Evolutionary conservation across 2,888 invertebrate genomes (phyloP).

Genomic region (Ctena decussata): DNA sequence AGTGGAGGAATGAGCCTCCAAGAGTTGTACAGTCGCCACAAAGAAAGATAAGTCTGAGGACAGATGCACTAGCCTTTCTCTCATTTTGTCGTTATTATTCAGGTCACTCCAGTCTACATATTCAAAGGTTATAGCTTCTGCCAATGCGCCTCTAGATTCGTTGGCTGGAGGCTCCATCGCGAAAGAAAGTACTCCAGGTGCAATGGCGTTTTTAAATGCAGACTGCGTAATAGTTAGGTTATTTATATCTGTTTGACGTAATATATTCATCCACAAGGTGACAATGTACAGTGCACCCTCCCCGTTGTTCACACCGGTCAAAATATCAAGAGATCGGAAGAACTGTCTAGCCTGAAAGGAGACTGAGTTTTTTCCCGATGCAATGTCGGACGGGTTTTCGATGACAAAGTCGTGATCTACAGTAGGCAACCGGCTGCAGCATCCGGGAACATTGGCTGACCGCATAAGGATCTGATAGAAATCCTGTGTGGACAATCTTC

Average conservation of each 20-base stretch:
- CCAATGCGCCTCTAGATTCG: neutral
- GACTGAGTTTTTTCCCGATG: slow-evolving; percentile 19
- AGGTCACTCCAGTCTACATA: slow-evolving; percentile 43
- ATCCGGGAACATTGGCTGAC: neutral
- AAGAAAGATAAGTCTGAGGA: slow-evolving; percentile 98
- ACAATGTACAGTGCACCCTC: slow-evolving; percentile 46
- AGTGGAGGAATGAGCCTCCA: slow-evolving; percentile 91
- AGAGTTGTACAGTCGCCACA: slow-evolving; percentile 96
- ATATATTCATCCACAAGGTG: slow-evolving; percentile 15
- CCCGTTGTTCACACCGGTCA: slow-evolving; percentile 41
- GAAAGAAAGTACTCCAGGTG: slow-evolving; percentile 2
- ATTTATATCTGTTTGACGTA: slow-evolving; percentile 24
- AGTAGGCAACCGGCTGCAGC: neutral
- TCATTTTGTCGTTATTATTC: slow-evolving; percentile 91
- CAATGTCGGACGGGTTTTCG: slow-evolving; percentile 30
- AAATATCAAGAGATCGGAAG: slow-evolving; percentile 43
- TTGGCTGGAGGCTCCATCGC: slow-evolving; percentile 1
- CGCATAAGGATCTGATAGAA: neutral
- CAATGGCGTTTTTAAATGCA: slow-evolving; percentile 28
- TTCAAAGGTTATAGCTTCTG: slow-evolving; percentile 25
- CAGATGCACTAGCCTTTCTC: slow-evolving; percentile 95
- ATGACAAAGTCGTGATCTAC: slow-evolving; percentile 50
- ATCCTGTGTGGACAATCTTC: slow-evolving; percentile 3
- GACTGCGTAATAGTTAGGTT: slow-evolving; percentile 21
- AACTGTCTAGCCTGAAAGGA: slow-evolving; percentile 39